These are phyloP conservation scores for Chaitophorus viminalis DNA, from an alignment of 2,888 invertebrate genomes.

Conservation along the genomic window DNA sequence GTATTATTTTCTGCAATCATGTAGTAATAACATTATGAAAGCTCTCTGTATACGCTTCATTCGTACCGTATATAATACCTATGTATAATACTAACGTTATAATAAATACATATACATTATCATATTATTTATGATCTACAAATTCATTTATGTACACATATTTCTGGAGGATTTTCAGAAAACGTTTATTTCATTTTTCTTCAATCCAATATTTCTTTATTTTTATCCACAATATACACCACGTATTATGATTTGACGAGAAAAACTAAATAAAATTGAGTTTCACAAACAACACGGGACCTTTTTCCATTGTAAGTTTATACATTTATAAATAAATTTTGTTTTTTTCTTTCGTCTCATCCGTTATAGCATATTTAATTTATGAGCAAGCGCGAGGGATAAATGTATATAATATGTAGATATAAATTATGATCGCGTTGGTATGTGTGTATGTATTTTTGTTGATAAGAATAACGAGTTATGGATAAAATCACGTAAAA, in stretches of 20 bases:
- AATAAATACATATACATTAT: too few species aligned
- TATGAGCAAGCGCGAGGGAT: not conserved
- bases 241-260: not conserved
- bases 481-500: too few species aligned
- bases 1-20: not conserved
- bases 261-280: not conserved
- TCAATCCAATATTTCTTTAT: not conserved
- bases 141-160: too few species aligned
- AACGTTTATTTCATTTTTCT: not conserved
- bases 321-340: not conserved
- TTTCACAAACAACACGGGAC: not conserved
- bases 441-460: too few species aligned
- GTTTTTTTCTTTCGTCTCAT: not conserved
- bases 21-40: not conserved
- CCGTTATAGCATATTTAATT: not conserved
- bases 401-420: too few species aligned
- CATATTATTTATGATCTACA: too few species aligned
- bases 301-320: not conserved
- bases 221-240: not conserved
- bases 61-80: not conserved
- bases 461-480: too few species aligned
- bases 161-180: not conserved
- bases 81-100: not conserved
- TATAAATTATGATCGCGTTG: too few species aligned
- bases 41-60: not conserved